Evolutionary conservation across 1,140 invertebrate genomes (phyloP), one percentile per base, ranked within the genome.

Genomic region (Ericerus pela): DNA sequence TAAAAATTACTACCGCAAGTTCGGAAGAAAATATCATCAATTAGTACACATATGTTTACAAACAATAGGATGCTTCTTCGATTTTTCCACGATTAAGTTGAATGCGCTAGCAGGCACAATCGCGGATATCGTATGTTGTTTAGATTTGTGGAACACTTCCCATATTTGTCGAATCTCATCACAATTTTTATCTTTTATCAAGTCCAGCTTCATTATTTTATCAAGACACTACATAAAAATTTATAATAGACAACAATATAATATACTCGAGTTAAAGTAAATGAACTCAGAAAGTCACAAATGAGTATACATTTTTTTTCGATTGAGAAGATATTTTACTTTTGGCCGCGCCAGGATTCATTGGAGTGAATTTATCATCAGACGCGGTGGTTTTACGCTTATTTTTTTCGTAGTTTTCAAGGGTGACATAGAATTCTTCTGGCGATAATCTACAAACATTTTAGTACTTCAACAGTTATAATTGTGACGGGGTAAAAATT

Each of bases 151-250:
- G 68, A 88, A 89, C 62, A 84, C 75, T 38, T 79, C 69, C 88
- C 88, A 91, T 62, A 91, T 87, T 47, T 74, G 61, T 59, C 76
- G 73, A 28, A 93, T 81, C 69, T 92, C 86, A 57, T 80, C 75
- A 55, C 77, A 74, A 53, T 70, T 73, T 69, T 88, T 88, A 61
- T 85, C 78, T 58, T 74, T 67, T 4, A 91, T 72, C 54, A 89
- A 70, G 3, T 89, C 84, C 33, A 83, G 59, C 70, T 90, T 91
- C 75, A 92, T 84, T 31, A 91, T 77, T 60, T 79, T 79, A 58
- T 77, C 70, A 10, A 90, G 70, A 47, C 10, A 10, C 41, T 47
- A 5, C 10, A 47, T 24, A 10, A 47, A 22, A 24, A 22, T 4
- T 5, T 4, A 47, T 47, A n/a, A n/a, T n/a, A n/a, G n/a, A n/a